Conservation (phyloP, 2,888 invertebrate species). For the Hecatera dysodea region DNA sequence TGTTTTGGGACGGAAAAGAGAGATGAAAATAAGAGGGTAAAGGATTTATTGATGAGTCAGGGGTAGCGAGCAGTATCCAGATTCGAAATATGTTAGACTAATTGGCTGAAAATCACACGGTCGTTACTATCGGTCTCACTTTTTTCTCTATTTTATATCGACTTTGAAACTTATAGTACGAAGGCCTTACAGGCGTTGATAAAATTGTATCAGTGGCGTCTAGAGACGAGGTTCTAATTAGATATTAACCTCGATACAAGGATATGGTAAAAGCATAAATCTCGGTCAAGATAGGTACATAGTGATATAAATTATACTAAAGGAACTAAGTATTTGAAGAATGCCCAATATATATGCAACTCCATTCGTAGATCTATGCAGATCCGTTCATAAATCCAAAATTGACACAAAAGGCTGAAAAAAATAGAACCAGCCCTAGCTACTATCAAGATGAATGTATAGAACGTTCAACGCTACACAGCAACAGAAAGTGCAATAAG, state of each 20-base stretch:
- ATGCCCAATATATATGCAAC: neutral
- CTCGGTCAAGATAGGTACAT: neutral
- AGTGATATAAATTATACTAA: neutral
- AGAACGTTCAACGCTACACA: no score
- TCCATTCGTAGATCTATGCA: neutral
- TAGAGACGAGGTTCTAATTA: conserved; percentile 16
- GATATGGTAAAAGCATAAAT: conserved; percentile 23
- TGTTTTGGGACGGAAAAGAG: conserved; percentile 10
- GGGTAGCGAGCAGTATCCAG: conserved; percentile 29
- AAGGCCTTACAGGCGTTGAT: neutral
- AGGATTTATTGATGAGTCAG: conserved; percentile 36
- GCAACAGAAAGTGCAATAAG: no score
- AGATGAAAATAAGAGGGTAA: conserved; percentile 11
- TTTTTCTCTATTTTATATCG: neutral
- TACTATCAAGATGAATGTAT: no score
- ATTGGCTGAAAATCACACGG: conserved; percentile 10
- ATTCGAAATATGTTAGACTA: conserved; percentile 20
- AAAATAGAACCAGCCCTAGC: no score
- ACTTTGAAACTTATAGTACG: neutral
- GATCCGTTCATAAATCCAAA: no score
- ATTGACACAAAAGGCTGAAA: no score
- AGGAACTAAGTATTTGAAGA: neutral
- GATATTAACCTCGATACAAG: conserved; percentile 21
- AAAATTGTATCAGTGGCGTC: conserved; percentile 8
- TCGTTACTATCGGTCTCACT: neutral